Conservation (phyloP, 2,888 invertebrate genomes). For the Dolomedes plantarius region DNA sequence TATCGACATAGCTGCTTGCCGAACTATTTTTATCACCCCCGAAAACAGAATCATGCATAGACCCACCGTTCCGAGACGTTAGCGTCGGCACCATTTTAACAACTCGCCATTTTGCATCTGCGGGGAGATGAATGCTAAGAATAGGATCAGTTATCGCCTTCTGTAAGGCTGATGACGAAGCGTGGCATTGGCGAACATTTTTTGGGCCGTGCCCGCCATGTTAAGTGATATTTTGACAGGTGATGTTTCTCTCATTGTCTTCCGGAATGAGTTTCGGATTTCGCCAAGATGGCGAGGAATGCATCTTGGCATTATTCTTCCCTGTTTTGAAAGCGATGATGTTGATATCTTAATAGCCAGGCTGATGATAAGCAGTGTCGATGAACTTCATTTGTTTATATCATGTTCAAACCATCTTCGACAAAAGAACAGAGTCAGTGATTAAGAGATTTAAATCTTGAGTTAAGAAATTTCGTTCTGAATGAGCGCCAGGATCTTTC, state of each 20-base stretch:
- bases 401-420: too few relatives aligned
- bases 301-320: constrained; percentile 41
- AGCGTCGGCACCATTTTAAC: constrained; percentile 60
- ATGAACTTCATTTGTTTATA: too few relatives aligned
- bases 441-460: too few relatives aligned
- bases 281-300: constrained; percentile 55
- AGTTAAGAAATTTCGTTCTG: too few relatives aligned
- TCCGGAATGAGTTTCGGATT: constrained; percentile 48
- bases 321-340: background rate
- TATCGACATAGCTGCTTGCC: constrained; percentile 26
- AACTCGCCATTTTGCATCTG: constrained; percentile 62
- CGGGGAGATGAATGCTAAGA: constrained; percentile 29
- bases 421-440: too few relatives aligned
- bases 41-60: constrained; percentile 23
- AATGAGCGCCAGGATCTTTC: too few relatives aligned
- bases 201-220: constrained; percentile 43
- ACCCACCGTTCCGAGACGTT: constrained; percentile 57
- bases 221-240: constrained; percentile 69
- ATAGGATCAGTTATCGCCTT: constrained; percentile 62
- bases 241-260: constrained; percentile 41
- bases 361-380: background rate
- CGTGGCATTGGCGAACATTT: constrained; percentile 59
- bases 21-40: constrained; percentile 18
- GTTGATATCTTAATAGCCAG: constrained; percentile 11
- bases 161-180: constrained; percentile 57